Evolutionary conservation across 2,888 invertebrate genomes (phyloP).

Genomic region (Ametastegia equiseti): DNA sequence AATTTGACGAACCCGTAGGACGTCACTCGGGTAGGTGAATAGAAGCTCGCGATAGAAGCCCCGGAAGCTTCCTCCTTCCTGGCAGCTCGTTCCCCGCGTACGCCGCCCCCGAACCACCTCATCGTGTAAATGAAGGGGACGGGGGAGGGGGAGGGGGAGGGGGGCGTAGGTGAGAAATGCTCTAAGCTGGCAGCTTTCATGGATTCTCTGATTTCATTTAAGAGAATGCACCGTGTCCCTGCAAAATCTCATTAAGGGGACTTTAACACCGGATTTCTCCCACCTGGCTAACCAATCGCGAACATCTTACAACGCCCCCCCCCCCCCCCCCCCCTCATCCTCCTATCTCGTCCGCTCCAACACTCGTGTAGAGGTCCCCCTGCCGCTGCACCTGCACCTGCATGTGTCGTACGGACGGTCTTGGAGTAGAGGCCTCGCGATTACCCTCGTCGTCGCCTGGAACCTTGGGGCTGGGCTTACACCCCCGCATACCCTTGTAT

Average conservation of each 20-base stretch:
- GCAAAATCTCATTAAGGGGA: conserved; percentile 37
- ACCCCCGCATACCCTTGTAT: no score
- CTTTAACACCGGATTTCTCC: conserved; percentile 28
- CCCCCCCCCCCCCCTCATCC: neutral
- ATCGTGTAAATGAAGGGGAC: conserved; percentile 13
- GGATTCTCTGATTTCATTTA: conserved; percentile 46
- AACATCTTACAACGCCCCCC: no score
- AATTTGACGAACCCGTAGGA: conserved; percentile 69
- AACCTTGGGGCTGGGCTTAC: neutral
- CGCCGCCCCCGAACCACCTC: neutral
- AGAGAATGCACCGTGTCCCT: conserved; percentile 38
- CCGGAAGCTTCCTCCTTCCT: conserved; percentile 50
- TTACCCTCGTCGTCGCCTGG: neutral
- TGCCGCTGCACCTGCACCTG: neutral
- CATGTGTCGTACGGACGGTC: neutral
- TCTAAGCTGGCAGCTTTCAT: conserved; percentile 44
- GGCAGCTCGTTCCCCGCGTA: neutral
- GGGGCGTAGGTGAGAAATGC: conserved; percentile 20
- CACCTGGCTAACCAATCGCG: neutral
- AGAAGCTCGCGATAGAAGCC: conserved; percentile 65
- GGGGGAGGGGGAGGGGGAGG: neutral
- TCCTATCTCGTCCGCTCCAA: neutral
- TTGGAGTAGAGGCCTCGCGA: neutral
- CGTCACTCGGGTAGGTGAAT: conserved; percentile 60
- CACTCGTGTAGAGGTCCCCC: neutral